Evolutionary conservation across 53 echinoderm and acorn worm genomes (phyloP).

Genomic region (Holothuria scabra): DNA sequence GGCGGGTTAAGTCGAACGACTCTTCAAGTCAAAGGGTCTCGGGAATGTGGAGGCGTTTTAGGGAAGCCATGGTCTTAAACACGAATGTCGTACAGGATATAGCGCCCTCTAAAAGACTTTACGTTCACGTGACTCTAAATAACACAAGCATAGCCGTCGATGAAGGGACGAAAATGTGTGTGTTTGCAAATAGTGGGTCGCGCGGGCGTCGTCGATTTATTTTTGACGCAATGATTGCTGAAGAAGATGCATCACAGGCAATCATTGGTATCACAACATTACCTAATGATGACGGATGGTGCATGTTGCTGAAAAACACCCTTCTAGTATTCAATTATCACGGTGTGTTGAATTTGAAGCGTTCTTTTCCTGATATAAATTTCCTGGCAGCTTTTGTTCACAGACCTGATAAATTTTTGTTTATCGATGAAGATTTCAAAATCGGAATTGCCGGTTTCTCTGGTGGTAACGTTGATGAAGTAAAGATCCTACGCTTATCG

Average conservation of each 20-base stretch:
- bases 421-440: neutral
- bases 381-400: neutral
- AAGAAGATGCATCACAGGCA: neutral
- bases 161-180: constrained; percentile 6
- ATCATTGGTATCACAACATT: neutral
- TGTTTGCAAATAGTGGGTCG: neutral
- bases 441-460: neutral
- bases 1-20: too few relatives aligned
- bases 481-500: neutral
- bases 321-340: constrained; percentile 19
- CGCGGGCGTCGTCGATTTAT: neutral
- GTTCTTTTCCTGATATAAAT: neutral
- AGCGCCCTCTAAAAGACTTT: neutral
- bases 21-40: too few relatives aligned
- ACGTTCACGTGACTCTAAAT: neutral
- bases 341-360: neutral
- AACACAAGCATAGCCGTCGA: constrained; percentile 3
- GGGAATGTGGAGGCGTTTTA: too few relatives aligned
- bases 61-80: too few relatives aligned
- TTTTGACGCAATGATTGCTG: neutral
- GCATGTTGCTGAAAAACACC: neutral
- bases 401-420: neutral
- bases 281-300: constrained; percentile 9
- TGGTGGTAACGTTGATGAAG: neutral
- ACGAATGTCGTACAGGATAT: too few relatives aligned